These are phyloP conservation scores for Cyrtonyx montezumae DNA, from an alignment of 2,113 vertebrate genomes.

Conservation along the genomic window DNA sequence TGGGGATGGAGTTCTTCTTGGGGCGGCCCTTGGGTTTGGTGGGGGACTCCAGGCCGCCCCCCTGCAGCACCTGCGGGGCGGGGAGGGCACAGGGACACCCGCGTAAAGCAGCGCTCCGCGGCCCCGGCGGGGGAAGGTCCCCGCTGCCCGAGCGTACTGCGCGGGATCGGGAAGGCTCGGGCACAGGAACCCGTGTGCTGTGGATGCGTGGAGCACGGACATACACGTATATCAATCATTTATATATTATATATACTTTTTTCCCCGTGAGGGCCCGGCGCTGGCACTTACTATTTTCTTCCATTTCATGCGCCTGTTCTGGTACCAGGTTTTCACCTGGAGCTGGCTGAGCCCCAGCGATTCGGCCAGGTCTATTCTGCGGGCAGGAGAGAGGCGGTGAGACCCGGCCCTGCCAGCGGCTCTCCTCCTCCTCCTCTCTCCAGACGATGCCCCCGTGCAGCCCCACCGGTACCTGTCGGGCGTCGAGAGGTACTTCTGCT, in stretches of 20 bases:
- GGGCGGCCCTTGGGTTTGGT: conserved; percentile 98
- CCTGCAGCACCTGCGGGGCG: conserved; percentile 89
- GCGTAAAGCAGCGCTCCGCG: background rate
- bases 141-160: background rate
- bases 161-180: background rate
- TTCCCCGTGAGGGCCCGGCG: background rate
- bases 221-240: background rate
- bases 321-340: conserved; percentile 99
- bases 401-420: background rate
- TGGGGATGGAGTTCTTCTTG: conserved; percentile 98
- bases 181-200: background rate
- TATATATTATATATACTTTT: background rate
- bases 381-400: conserved; percentile 31
- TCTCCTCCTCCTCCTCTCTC: background rate
- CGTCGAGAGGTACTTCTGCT: conserved; percentile 98
- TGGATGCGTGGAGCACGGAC: background rate
- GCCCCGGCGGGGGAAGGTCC: background rate
- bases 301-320: conserved; percentile 99
- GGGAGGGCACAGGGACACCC: background rate
- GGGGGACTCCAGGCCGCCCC: conserved; percentile 95
- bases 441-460: background rate
- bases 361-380: conserved; percentile 98
- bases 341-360: conserved; percentile 97
- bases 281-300: conserved; percentile 96
- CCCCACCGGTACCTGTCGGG: conserved; percentile 88